A percentile compares a stretch with the other conserved stretches of the same genome.
Evolutionary conservation across 2,113 vertebrate genomes (phyloP).

Genomic region (Lepisosteus oculatus): DNA sequence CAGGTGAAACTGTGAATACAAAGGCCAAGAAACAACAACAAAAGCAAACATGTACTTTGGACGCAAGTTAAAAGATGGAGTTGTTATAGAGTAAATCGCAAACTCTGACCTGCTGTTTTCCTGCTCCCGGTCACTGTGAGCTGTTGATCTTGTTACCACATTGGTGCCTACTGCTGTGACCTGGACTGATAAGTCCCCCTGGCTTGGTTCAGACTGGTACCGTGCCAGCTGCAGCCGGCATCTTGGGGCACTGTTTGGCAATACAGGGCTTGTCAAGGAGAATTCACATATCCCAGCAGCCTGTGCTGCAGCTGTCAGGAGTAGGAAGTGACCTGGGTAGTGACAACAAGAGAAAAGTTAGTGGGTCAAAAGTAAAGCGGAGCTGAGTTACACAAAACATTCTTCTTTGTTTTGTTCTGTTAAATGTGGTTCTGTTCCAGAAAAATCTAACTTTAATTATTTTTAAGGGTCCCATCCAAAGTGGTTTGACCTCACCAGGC

Average conservation of each 20-base stretch:
- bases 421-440: no score
- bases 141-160: conserved; percentile 25
- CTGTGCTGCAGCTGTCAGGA: conserved; percentile 40
- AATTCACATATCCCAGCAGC: conserved; percentile 52
- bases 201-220: conserved; percentile 41
- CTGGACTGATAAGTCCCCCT: conserved; percentile 55
- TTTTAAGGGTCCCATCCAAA: no score
- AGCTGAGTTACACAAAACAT: background rate
- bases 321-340: conserved; percentile 62
- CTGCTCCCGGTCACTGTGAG: conserved; percentile 28
- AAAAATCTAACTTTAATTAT: no score
- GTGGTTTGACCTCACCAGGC: no score
- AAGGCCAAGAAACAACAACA: no score
- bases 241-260: conserved; percentile 37
- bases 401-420: no score
- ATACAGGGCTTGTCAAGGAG: conserved; percentile 56
- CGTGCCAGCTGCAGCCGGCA: conserved; percentile 58
- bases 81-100: conserved; percentile 10
- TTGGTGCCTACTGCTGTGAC: conserved; percentile 42
- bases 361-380: conserved; percentile 24
- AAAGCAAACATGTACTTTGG: no score
- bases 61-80: no score
- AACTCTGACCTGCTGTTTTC: conserved; percentile 46
- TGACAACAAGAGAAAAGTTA: background rate
- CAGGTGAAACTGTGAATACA: no score